phyloP scores from a whole-genome alignment of 2,888 invertebrate genomes.

The Branchipolynoe longqiensis region DNA sequence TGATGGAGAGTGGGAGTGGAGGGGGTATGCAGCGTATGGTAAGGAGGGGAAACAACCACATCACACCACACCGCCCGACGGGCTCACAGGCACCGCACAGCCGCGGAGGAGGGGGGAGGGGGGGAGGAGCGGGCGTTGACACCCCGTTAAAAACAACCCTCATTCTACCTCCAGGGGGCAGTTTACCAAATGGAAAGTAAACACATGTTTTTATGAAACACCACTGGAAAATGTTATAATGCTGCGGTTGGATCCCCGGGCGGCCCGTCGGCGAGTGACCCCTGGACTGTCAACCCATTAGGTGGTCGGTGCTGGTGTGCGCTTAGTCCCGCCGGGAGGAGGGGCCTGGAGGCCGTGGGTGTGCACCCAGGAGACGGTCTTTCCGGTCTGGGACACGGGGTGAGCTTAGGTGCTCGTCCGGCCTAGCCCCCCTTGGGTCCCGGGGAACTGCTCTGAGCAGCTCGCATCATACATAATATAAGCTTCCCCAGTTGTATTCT shows the following conservation, averaged over 20 bases:
- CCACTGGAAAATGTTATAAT: constrained; percentile 38
- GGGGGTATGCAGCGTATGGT: constrained; percentile 25
- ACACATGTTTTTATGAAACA: constrained; percentile 56
- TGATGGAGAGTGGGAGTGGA: not conserved
- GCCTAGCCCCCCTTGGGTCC: not conserved
- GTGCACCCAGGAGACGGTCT: not conserved
- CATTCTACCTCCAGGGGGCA: constrained; percentile 27
- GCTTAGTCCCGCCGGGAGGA: not conserved
- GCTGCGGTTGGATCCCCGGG: not conserved
- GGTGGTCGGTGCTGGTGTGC: not conserved
- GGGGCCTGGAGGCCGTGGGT: not conserved
- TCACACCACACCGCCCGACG: not conserved
- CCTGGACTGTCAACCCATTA: constrained; percentile 47
- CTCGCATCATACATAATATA: too few relatives aligned
- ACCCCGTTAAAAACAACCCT: constrained; percentile 47
- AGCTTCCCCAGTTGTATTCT: too few relatives aligned
- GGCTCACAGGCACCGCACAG: not conserved
- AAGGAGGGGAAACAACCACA: not conserved
- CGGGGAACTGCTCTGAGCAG: too few relatives aligned
- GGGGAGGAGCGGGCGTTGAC: not conserved
- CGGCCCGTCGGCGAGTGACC: not conserved
- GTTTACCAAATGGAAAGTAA: constrained; percentile 53
- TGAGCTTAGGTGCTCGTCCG: constrained; percentile 15
- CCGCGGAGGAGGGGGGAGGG: not conserved
- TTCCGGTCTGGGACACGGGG: not conserved